Conservation (phyloP, 2,113 vertebrate species). For the Callorhinus ursinus region DNA sequence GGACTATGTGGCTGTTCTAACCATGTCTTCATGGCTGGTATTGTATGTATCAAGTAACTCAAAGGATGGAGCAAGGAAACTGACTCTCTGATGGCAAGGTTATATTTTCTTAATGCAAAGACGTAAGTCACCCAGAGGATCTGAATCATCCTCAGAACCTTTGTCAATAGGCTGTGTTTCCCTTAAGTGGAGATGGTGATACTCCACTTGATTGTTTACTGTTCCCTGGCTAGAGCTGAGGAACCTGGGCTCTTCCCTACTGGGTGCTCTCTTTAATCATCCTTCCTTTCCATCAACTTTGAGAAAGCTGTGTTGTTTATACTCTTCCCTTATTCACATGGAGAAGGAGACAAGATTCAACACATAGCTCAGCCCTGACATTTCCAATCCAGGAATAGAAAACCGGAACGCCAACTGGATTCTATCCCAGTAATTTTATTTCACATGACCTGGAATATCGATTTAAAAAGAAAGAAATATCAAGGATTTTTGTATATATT, state of each 20-base stretch:
- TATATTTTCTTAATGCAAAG: not conserved
- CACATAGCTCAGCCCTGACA: not conserved
- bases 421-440: slow-evolving; percentile 20
- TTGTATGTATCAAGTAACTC: not conserved
- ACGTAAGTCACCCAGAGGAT: not conserved
- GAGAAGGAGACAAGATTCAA: not conserved
- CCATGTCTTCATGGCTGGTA: not conserved
- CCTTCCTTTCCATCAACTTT: not conserved
- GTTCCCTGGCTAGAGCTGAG: not conserved
- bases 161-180: not conserved
- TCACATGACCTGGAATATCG: not conserved
- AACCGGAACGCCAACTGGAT: not conserved
- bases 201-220: not conserved
- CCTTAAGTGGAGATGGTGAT: not conserved
- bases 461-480: not conserved
- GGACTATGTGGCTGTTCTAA: not conserved
- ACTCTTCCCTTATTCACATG: not conserved
- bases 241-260: not conserved
- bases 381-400: slow-evolving; percentile 31
- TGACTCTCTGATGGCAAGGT: not conserved
- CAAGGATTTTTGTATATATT: not conserved
- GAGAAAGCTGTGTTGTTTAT: slow-evolving; percentile 18
- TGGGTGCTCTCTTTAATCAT: not conserved
- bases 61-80: not conserved
- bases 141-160: not conserved